Conservation (phyloP, 2,797 vertebrate genomes). For the Loris lydekkerianus region DNA sequence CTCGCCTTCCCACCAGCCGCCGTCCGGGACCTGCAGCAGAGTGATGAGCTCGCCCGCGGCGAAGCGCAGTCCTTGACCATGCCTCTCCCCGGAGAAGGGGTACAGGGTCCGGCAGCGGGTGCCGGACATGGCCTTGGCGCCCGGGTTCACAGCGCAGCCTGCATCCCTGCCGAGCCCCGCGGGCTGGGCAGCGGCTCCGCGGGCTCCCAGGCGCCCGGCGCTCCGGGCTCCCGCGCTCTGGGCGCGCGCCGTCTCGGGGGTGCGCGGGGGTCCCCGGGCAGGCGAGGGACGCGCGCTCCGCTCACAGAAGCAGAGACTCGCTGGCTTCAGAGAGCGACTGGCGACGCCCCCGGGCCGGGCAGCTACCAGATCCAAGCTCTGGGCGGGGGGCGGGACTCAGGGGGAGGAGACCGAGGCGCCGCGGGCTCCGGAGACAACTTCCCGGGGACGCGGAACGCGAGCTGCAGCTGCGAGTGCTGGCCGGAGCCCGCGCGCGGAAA, state of each 20-base stretch:
- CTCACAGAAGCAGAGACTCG: background rate
- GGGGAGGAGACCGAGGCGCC: constrained; percentile 73
- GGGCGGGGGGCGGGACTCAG: constrained; percentile 77
- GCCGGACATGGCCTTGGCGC: constrained; percentile 83
- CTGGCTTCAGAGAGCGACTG: constrained; percentile 46
- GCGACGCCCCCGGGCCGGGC: constrained; percentile 82
- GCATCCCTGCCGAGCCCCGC: constrained; percentile 76
- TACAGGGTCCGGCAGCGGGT: constrained; percentile 94
- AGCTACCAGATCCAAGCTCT: constrained; percentile 59
- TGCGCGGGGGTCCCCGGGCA: constrained; percentile 60
- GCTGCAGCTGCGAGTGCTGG: background rate
- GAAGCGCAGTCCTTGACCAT: constrained; percentile 95
- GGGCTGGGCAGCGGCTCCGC: constrained; percentile 69
- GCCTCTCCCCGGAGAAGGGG: constrained; percentile 95
- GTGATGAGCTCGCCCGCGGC: constrained; percentile 94
- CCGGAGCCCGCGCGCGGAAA: constrained; percentile 40
- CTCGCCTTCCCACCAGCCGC: constrained; percentile 99
- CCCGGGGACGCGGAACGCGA: constrained; percentile 65
- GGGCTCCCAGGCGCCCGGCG: constrained; percentile 76
- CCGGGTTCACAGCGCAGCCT: constrained; percentile 75
- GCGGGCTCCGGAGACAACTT: constrained; percentile 82
- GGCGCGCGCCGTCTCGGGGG: constrained; percentile 76
- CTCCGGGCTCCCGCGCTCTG: constrained; percentile 76
- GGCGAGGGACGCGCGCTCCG: constrained; percentile 26
- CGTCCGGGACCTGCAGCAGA: constrained; percentile 94